Percentiles rank a stretch among this genome's conserved stretches.
Evolutionary conservation across 2,888 invertebrate species (phyloP).

Genomic region (Cephus pulcher): DNA sequence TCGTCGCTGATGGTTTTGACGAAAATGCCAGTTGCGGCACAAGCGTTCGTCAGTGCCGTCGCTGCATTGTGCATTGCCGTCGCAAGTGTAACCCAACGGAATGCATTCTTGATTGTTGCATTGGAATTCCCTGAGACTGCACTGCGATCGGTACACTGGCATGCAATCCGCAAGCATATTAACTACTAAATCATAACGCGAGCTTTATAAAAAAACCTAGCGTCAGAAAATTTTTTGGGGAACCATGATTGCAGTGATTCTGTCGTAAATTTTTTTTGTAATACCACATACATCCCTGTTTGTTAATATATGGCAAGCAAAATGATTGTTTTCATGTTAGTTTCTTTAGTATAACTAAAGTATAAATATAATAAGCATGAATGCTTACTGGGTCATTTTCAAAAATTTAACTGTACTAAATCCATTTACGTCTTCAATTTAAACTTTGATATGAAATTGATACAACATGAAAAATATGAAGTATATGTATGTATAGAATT

Average conservation of each 20-base stretch:
- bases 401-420: not conserved
- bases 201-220: slow-evolving; percentile 35
- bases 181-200: slow-evolving; percentile 62
- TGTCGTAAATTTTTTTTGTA: not conserved
- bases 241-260: slow-evolving; percentile 1
- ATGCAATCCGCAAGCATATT: slow-evolving; percentile 64
- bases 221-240: slow-evolving; percentile 25
- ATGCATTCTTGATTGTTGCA: slow-evolving; percentile 74
- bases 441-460: not conserved
- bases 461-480: not conserved
- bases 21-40: slow-evolving; percentile 69
- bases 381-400: not conserved
- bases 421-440: not conserved
- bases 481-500: not conserved
- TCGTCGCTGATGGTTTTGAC: slow-evolving; percentile 57
- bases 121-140: slow-evolving; percentile 68
- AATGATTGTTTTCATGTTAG: not conserved
- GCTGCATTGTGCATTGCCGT: slow-evolving; percentile 72
- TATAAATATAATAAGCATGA: not conserved
- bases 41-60: slow-evolving; percentile 75
- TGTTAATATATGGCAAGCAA: not conserved
- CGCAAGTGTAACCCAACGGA: slow-evolving; percentile 70
- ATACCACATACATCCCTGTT: not conserved
- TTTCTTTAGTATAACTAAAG: not conserved
- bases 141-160: slow-evolving; percentile 61